Percentiles rank a stretch among this genome's conserved stretches.
Conservation (phyloP, 1,140 invertebrate species). For the Megalopta genalis region DNA sequence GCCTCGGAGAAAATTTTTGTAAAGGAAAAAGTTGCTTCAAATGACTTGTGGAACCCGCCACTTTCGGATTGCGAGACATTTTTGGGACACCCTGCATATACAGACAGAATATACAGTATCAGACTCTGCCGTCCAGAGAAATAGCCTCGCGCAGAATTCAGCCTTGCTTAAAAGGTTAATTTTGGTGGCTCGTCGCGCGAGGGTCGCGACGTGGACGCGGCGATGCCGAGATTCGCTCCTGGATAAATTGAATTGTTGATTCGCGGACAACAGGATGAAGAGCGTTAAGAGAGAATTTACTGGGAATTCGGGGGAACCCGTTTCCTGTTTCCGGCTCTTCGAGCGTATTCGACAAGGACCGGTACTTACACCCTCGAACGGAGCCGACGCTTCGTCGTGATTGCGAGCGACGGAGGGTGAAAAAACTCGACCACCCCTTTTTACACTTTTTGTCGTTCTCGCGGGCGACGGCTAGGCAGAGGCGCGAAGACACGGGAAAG, state of each 20-base stretch:
- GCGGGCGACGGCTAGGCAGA: slow-evolving; percentile 28
- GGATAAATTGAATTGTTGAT: slow-evolving; percentile 36
- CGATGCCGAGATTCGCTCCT: no score
- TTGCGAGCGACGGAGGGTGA: slow-evolving; percentile 60
- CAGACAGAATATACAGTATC: no score
- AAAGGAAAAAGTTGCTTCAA: no score
- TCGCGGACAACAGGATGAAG: not conserved
- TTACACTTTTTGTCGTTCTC: slow-evolving; percentile 43
- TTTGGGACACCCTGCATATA: no score
- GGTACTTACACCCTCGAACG: slow-evolving; percentile 57
- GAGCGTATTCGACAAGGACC: slow-evolving; percentile 56
- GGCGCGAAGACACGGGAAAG: not conserved
- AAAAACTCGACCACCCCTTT: slow-evolving; percentile 52
- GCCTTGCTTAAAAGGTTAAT: no score
- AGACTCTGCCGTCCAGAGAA: no score
- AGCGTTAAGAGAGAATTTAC: slow-evolving; percentile 32
- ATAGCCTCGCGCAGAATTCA: no score
- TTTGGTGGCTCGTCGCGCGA: no score
- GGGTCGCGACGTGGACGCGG: no score
- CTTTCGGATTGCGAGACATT: no score
- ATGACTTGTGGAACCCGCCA: no score
- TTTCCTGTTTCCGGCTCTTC: slow-evolving; percentile 60
- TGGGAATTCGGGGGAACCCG: slow-evolving; percentile 51
- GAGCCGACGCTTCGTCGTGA: slow-evolving; percentile 57
- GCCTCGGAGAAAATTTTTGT: no score